Evolutionary conservation across 2,888 invertebrate species (phyloP), one percentile per base, ranked within the genome.

Genomic region (Steromphala cineraria): DNA sequence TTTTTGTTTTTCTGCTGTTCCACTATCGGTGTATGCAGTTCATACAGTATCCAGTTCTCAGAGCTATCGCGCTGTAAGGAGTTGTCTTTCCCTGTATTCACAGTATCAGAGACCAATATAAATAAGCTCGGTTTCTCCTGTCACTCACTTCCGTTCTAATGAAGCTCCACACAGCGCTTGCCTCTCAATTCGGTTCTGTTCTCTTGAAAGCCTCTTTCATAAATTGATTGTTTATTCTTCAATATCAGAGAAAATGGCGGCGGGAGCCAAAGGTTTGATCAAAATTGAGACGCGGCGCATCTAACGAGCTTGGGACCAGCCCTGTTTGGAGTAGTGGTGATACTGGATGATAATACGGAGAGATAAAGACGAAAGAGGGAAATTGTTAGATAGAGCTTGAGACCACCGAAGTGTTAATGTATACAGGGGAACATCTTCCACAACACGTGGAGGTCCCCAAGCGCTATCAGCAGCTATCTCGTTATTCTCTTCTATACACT

Each of bases 191-290:
- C 28, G 62, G 28, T 24, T 28, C 28, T 62, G 62, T 62, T 62
- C 28, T 28, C 28, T 62, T 62, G 62, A 62, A 62, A 62, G 62
- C 62, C 62, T 62, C 62, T 62, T 62, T 62, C 62, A 62, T 62
- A 62, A 62, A 62, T 62, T 62, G 62, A 62, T 62, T 62, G 62
- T 62, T 62, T 62, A 62, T 62, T 62, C 62, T 62, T 62, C 62
- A 28, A 62, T 62, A 62, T 62, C 62, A 28, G 62, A 62, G 62
- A 62, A 62, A 62, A 62, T 62, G 62, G 62, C 62, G 62, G 24
- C 62, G 21, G 62, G 62, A 62, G 62, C 62, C 62, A 62, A 62
- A 62, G 62, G 62, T 24, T 13, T 62, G 62, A 62, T 62, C 62
- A 28, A 62, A 62, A 62, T 62, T 62, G 62, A 62, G 62, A 10